phyloP scores from a whole-genome alignment of 2,888 invertebrate species.

The Nemapogon koenigi region DNA sequence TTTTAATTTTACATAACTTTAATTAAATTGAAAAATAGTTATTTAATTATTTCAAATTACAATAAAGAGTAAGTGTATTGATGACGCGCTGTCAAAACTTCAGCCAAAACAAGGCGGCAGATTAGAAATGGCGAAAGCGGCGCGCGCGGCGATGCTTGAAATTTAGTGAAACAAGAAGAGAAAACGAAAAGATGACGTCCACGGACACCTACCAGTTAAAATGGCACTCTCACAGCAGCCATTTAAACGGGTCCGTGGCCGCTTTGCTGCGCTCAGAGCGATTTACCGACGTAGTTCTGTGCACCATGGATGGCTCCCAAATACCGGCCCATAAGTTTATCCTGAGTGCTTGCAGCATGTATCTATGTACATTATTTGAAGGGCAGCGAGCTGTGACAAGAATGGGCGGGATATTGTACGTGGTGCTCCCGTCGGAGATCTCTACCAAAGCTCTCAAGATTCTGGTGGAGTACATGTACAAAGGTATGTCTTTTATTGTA shows the following conservation, averaged over 20 bases:
- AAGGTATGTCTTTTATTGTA: conserved; percentile 40
- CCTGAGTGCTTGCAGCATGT: conserved; percentile 78
- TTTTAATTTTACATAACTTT: no score
- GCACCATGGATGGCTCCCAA: conserved; percentile 80
- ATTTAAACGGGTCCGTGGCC: conserved; percentile 83
- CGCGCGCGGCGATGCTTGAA: no score
- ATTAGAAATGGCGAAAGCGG: no score
- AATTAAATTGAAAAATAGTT: no score
- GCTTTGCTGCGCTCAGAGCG: conserved; percentile 79
- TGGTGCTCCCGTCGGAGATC: conserved; percentile 82
- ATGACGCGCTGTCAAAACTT: no score
- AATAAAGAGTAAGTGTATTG: no score
- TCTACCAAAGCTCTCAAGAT: conserved; percentile 81
- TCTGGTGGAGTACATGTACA: conserved; percentile 87
- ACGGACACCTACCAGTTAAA: conserved; percentile 86
- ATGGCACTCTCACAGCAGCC: conserved; percentile 86
- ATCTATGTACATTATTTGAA: conserved; percentile 49
- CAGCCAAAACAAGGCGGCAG: no score
- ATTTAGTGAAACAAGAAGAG: no score
- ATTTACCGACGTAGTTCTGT: conserved; percentile 82
- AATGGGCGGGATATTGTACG: conserved; percentile 65
- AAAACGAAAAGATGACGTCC: conserved; percentile 45
- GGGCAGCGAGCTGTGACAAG: conserved; percentile 50
- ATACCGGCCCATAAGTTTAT: conserved; percentile 87
- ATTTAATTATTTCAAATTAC: no score